Evolutionary conservation across 2,888 invertebrate genomes (phyloP).

Genomic region (Hoplodrina blanda): DNA sequence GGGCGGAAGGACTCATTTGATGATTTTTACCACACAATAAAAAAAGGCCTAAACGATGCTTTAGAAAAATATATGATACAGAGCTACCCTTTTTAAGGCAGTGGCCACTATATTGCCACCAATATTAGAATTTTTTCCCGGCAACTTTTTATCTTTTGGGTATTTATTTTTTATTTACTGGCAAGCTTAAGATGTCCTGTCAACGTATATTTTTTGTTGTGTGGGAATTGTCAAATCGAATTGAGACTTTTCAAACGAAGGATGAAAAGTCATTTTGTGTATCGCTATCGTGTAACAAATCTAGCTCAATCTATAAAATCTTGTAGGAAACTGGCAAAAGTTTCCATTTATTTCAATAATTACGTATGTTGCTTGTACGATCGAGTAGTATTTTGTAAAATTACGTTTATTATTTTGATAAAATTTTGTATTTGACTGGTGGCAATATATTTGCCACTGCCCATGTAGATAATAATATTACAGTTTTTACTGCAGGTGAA

Average conservation of each 20-base stretch:
- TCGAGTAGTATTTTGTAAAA: constrained; percentile 29
- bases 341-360: constrained; percentile 31
- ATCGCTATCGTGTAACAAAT: constrained; percentile 30
- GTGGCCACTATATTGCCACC: constrained; percentile 8
- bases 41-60: no score
- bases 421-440: constrained; percentile 26
- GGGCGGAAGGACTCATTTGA: no score
- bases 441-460: constrained; percentile 28
- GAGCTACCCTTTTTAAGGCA: constrained; percentile 7
- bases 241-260: constrained; percentile 23
- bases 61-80: no score
- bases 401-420: constrained; percentile 30
- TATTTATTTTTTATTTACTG: constrained; percentile 23
- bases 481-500: constrained; percentile 24
- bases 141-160: constrained; percentile 18
- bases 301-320: constrained; percentile 21
- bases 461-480: constrained; percentile 29
- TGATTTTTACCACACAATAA: no score
- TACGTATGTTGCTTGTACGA: constrained; percentile 24
- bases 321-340: constrained; percentile 13
- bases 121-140: constrained; percentile 13
- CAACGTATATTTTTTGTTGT: constrained; percentile 28
- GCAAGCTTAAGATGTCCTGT: constrained; percentile 26
- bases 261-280: constrained; percentile 22
- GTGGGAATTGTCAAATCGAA: constrained; percentile 25